Conservation (phyloP, 1,140 invertebrate genomes). For the Papilio glaucus region DNA sequence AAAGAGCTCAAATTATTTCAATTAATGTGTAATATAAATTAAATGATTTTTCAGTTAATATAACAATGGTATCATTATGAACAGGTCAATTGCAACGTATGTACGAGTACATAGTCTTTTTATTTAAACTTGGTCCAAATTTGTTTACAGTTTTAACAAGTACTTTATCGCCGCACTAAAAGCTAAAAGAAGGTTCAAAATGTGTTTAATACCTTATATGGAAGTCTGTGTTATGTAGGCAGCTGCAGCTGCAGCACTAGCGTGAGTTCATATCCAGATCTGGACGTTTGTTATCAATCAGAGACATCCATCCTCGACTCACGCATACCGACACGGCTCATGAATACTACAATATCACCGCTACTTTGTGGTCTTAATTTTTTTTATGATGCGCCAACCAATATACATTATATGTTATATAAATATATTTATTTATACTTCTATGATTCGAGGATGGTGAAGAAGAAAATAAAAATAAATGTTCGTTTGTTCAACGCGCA, state of each 20-base stretch:
- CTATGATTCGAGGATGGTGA: no score
- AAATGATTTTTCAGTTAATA: no score
- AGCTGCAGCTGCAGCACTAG: conserved; percentile 49
- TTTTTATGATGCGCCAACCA: not conserved
- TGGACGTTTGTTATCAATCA: conserved; percentile 63
- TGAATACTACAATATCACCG: conserved; percentile 43
- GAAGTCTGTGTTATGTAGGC: conserved; percentile 23
- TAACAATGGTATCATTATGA: no score
- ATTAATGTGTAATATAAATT: no score
- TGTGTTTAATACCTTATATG: conserved; percentile 37
- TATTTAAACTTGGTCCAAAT: not conserved
- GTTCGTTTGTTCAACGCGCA: no score
- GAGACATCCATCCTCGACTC: conserved; percentile 58
- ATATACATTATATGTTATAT: no score
- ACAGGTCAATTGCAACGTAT: no score
- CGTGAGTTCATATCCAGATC: conserved; percentile 59
- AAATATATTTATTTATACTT: no score
- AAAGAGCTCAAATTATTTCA: no score
- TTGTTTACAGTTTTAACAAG: conserved; percentile 9
- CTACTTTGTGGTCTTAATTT: not conserved
- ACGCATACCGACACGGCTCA: conserved; percentile 71
- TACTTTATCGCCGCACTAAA: conserved; percentile 9
- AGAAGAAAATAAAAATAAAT: no score
- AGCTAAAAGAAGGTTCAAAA: conserved; percentile 38
- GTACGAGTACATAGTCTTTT: no score